These are phyloP conservation scores for Sebastes oblongus DNA, from an alignment of 2,797 vertebrate species.

Conservation along the genomic window DNA sequence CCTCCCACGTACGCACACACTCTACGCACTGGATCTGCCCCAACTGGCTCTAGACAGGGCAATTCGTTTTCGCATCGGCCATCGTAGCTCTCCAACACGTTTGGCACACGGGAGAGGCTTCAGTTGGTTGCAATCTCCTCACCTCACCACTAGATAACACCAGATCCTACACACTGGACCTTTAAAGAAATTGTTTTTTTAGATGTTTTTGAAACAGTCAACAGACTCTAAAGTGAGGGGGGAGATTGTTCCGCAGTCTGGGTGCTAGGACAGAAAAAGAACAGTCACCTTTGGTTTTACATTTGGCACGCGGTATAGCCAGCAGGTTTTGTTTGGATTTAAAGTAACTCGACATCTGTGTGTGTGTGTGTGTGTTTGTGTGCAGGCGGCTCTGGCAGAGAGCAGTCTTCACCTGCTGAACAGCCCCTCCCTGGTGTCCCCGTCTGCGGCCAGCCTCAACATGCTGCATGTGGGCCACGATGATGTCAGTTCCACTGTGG, in stretches of 20 bases:
- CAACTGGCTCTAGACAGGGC: fast-evolving
- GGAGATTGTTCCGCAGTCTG: neutral
- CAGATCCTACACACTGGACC: too few species aligned
- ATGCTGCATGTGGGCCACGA: slow-evolving; percentile 96
- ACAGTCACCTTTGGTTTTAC: too few species aligned
- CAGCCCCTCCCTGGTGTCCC: slow-evolving; percentile 90
- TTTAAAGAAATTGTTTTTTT: neutral
- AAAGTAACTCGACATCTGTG: slow-evolving; percentile 1
- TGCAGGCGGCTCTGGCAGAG: slow-evolving; percentile 93
- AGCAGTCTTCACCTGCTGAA: slow-evolving; percentile 95
- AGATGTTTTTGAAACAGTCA: neutral
- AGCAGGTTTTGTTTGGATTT: neutral
- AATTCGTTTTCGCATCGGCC: too few species aligned
- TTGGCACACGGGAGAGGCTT: too few species aligned
- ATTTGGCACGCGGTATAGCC: too few species aligned
- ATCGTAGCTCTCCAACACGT: too few species aligned
- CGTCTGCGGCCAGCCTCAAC: slow-evolving; percentile 89
- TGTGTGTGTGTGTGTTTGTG: neutral
- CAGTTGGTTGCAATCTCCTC: too few species aligned
- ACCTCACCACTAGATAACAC: too few species aligned
- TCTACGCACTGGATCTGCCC: too few species aligned
- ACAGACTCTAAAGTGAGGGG: neutral
- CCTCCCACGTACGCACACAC: too few species aligned
- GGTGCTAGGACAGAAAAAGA: too few species aligned
- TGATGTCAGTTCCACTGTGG: slow-evolving; percentile 95